phyloP scores from a whole-genome alignment of 2,888 invertebrate species.

The Micropterix aruncella region DNA sequence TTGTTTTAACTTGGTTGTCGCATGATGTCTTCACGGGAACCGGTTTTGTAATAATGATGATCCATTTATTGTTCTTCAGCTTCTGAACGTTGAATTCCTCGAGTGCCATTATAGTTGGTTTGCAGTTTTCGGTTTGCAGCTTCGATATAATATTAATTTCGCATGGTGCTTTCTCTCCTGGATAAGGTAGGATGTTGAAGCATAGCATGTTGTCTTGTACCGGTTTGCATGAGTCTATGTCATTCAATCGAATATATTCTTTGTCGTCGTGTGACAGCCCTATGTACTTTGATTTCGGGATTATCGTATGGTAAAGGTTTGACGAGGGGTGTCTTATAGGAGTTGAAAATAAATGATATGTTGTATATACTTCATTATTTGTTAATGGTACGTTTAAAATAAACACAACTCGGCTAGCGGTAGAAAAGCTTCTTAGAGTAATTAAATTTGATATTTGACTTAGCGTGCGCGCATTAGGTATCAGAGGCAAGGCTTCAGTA shows the following conservation, averaged over 20 bases:
- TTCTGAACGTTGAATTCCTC: neutral
- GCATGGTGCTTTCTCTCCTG: neutral
- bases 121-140: neutral
- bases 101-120: neutral
- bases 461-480: neutral
- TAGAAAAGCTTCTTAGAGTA: neutral
- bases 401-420: neutral
- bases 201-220: neutral
- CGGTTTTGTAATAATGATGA: too few species aligned
- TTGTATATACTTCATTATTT: neutral
- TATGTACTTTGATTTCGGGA: neutral
- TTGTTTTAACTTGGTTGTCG: neutral
- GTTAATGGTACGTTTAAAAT: neutral
- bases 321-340: neutral
- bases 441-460: neutral
- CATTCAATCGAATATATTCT: neutral
- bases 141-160: neutral
- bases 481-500: neutral
- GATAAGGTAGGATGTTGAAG: neutral
- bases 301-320: neutral
- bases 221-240: neutral
- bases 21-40: too few species aligned
- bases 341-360: neutral
- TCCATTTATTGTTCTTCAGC: too few species aligned
- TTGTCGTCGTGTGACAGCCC: neutral